Evolutionary conservation across 1,140 invertebrate species (phyloP), one percentile per base, ranked within the genome.

Genomic region (Temnothorax curvispinosus): DNA sequence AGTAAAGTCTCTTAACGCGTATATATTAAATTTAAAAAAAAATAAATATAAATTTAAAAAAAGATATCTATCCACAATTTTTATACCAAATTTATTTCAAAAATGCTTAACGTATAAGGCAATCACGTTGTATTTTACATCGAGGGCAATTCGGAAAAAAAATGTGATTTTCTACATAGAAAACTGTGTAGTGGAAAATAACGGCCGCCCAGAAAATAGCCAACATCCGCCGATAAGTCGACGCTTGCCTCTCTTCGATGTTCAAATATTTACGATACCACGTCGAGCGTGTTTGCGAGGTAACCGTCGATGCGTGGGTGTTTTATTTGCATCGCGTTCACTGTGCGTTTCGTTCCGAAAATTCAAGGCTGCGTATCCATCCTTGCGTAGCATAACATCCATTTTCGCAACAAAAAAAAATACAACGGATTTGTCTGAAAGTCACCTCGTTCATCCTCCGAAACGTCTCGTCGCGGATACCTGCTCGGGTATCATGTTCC

Each of bases 251-350:
- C 27, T 58, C 38, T 38, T 52, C 38, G 18, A 44, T 4, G 77
- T 60, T 50, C 74, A 88, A 87, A 84, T 78, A 69, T 84, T 84
- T 78, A 87, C 69, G 52, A 67, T 60, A 41, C 38, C 6, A 85
- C 82, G 35, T 85, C 58, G 74, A 54, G 74, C 32, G 21, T 60
- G 65, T 78, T 87, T 81, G 38, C 85, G 80, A 74, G n/a, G 21
- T 44, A 64, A 11, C 41, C 56, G 47, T 82, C 13, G 56, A 35
- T 60, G 41, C 56, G 88, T 88, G 50, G 69, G 56, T 21, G 81
- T 75, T 67, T 81, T 90, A 86, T 90, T 82, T 88, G 86, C 86
- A 85, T 82, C 69, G 54, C 18, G 72, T 81, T 38, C 64, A 27
- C 71, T 27, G 27, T 60, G 60, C 21, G 11, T 67, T 77, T 74